Base-by-base conservation (phyloP, 2,113 vertebrate species). In the Seriola dumerili region DNA sequence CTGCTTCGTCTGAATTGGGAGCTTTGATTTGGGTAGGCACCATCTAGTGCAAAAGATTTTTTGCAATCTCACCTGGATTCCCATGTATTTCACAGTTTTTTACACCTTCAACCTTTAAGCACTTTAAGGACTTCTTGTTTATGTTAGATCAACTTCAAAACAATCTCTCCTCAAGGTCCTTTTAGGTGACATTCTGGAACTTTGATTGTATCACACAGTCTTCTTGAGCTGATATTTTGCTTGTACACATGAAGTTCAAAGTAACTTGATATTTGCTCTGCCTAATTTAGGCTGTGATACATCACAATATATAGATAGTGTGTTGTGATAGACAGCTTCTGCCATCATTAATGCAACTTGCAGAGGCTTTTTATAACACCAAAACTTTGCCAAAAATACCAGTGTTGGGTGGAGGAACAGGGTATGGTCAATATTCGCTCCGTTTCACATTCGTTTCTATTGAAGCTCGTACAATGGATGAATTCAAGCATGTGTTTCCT, bases 1-100 rank as follows among this genome's bases (percentile, higher is more conserved):
- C 38, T 71, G 38, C 52, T 42, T 59, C 16, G 25, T 52, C 29
- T 75, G 48, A 81, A 65, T 36, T 79, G 25, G 19, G 23, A 65
- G 38, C 23, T 85, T 67, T 61, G 25, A 79, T 72, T 76, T 40
- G 48, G 17, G 23, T 40, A 74, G 67, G 52, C 40, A 66, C 32
- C 34, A n/a, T 38, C 32, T 67, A 34, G 62, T 58, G 44, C 38
- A 19, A 38, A 14, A 58, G 6, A 50, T 58, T 50, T 69, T 72
- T 63, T 78, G 36, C 29, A 74, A 10, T 34, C 25, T 50, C 44
- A 64, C 76, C 38, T 65, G 4, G n/a, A 25, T 9, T n/a, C 54
- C n/a, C n/a, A 25, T 1, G n/a, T 9, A 57, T 3, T 9, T 23
- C 9, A 12, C 9, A 5, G 23, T 23, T 57, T 57, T 8, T 19